A percentile compares a stretch with the other conserved stretches of the same genome.
Evolutionary conservation across 2,888 invertebrate genomes (phyloP).

Genomic region (Calliopum simillimum): DNA sequence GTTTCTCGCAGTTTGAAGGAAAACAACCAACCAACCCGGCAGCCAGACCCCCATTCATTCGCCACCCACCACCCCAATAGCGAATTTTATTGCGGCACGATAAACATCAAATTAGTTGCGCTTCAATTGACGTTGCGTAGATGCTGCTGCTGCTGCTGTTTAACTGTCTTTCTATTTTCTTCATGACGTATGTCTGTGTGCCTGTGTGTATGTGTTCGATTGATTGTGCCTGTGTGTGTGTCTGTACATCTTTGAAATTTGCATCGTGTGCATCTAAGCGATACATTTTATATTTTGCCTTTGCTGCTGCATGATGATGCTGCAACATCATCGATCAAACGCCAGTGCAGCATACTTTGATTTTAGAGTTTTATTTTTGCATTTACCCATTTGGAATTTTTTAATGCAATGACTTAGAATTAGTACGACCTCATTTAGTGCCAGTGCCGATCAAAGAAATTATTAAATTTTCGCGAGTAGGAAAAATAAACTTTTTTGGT

Average conservation of each 20-base stretch:
- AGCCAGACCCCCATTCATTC: neutral
- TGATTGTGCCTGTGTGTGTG: neutral
- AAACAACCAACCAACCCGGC: neutral
- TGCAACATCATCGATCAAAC: constrained; percentile 25
- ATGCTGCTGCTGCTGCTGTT: neutral
- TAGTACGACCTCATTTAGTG: too few relatives aligned
- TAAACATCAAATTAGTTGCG: constrained; percentile 25
- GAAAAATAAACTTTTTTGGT: too few relatives aligned
- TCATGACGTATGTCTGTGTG: too few relatives aligned
- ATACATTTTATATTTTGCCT: constrained; percentile 17
- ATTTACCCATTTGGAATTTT: too few relatives aligned
- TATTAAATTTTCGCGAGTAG: too few relatives aligned
- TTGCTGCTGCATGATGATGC: constrained; percentile 2
- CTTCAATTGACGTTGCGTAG: constrained; percentile 30
- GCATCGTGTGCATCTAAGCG: constrained; percentile 28
- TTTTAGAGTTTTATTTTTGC: neutral
- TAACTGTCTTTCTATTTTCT: too few relatives aligned
- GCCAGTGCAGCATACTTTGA: constrained; percentile 6
- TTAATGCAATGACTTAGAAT: too few relatives aligned
- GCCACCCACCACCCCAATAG: neutral
- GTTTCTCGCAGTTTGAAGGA: too few relatives aligned
- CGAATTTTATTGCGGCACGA: neutral
- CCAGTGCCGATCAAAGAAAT: too few relatives aligned
- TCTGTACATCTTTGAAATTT: constrained; percentile 12
- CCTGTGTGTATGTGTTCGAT: too few relatives aligned